phyloP scores from a whole-genome alignment of 2,113 vertebrate genomes.

The Helogale parvula region DNA sequence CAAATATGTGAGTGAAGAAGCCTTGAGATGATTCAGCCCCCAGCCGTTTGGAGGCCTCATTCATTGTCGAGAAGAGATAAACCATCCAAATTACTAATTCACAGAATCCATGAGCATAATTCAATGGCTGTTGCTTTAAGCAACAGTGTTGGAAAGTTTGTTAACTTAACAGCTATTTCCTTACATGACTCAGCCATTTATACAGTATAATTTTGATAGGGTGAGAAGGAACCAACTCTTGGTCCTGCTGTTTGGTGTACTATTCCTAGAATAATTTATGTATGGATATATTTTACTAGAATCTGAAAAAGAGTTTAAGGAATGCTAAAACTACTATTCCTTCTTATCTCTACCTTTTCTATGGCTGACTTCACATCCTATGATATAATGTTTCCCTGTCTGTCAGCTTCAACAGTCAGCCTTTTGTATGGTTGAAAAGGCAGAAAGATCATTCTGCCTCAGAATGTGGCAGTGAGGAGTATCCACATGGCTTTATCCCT shows the following conservation, averaged over 20 bases:
- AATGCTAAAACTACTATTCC: background rate
- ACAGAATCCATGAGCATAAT: background rate
- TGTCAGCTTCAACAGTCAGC: background rate
- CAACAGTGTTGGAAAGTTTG: background rate
- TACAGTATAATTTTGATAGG: background rate
- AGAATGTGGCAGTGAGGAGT: background rate
- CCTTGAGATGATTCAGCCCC: background rate
- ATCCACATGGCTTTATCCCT: background rate
- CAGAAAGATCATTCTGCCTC: background rate
- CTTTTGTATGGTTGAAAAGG: background rate
- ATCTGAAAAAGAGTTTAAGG: background rate
- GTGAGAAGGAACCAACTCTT: background rate
- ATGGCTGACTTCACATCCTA: background rate
- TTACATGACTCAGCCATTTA: background rate
- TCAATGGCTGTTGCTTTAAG: background rate
- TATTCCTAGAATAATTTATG: background rate
- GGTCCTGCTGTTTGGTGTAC: background rate
- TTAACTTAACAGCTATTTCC: background rate
- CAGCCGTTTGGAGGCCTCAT: background rate
- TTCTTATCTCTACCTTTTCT: background rate
- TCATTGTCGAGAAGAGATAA: background rate
- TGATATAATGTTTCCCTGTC: background rate
- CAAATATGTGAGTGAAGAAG: background rate
- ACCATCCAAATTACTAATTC: background rate
- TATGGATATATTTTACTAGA: background rate